Evolutionary conservation across 53 echinoderm and acorn worm species (phyloP), one percentile per base, ranked within the genome.

Genomic region (Arbacia lixula): DNA sequence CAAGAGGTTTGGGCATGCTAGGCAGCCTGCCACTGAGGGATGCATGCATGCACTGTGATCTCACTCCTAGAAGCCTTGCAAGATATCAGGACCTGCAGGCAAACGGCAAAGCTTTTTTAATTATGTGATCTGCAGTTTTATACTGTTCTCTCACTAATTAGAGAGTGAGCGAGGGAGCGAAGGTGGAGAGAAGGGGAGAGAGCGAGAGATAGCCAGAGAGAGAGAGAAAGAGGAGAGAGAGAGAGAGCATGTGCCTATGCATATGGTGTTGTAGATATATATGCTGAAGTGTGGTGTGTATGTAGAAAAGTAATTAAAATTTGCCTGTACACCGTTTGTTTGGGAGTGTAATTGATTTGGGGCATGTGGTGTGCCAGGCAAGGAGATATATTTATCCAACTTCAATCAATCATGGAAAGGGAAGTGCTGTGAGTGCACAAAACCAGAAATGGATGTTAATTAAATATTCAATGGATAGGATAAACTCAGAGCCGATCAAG

Each of bases 271-370:
- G 82, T 25, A 33, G 28, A 40, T 79, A 52, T 81, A 49, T 63
- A 64, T 62, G 58, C 46, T 62, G 62, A 52, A 63, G 82, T 81
- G 82, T 81, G 46, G 64, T 81, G 64, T 63, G 82, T 81, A 49
- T 63, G 82, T 62, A 81, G 82, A 81, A 49, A 81, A 63, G 82
- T 81, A 81, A 81, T 81, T 81, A 81, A 81, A 81, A 81, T 81
- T 62, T 81, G 82, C 62, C 82, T 81, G 82, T 81, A 81, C 82
- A 81, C 29, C 43, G 63, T 81, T 81, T 81, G n/a, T n/a, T n/a
- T n/a, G n/a, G 82, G 31, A 63, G 39, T 46, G 64, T 81, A 81
- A 81, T 81, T 81, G 82, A 81, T 81, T 81, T 81, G 27, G 64
- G 32, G 64, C 82, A 81, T 81, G 82, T 81, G 82, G 82, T 49